phyloP scores from a whole-genome alignment of 37 sponge, comb jelly and placozoan genomes.

The Spongilla lacustris region DNA sequence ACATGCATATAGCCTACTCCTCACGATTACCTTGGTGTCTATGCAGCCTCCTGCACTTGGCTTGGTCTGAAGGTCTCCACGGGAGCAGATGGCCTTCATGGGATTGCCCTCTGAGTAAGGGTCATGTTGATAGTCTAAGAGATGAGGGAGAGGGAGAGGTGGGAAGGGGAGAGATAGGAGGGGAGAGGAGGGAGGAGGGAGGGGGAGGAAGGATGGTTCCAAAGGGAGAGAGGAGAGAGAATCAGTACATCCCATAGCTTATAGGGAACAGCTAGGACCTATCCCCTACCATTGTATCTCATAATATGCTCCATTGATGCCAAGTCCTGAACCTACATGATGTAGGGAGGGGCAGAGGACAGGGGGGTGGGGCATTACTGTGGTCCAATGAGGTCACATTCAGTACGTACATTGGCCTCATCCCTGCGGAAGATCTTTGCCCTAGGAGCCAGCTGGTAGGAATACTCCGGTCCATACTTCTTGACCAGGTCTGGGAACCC shows the following conservation, averaged over 20 bases:
- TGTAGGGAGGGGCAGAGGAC: too few species aligned
- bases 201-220: too few species aligned
- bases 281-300: constrained; percentile 56
- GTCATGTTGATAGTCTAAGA: constrained; percentile 67
- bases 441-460: constrained; percentile 56
- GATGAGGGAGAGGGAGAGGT: too few species aligned
- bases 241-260: too few species aligned
- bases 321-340: constrained; percentile 30
- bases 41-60: constrained; percentile 54
- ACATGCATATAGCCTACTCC: too few species aligned
- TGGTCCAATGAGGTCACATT: too few species aligned
- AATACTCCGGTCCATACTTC: constrained; percentile 24
- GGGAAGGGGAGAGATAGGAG: too few species aligned
- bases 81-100: constrained; percentile 68
- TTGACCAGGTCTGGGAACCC: constrained; percentile 48
- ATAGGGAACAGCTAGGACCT: background rate
- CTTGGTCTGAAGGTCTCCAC: constrained; percentile 38
- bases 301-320: constrained; percentile 43
- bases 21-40: constrained; percentile 57
- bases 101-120: constrained; percentile 49
- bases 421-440: constrained; percentile 79
- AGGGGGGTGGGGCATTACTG: too few species aligned
- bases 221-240: too few species aligned
- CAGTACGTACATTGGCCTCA: constrained; percentile 39
- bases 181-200: background rate